Evolutionary conservation across 1,140 invertebrate species (phyloP).

Genomic region (Habropoda laboriosa): DNA sequence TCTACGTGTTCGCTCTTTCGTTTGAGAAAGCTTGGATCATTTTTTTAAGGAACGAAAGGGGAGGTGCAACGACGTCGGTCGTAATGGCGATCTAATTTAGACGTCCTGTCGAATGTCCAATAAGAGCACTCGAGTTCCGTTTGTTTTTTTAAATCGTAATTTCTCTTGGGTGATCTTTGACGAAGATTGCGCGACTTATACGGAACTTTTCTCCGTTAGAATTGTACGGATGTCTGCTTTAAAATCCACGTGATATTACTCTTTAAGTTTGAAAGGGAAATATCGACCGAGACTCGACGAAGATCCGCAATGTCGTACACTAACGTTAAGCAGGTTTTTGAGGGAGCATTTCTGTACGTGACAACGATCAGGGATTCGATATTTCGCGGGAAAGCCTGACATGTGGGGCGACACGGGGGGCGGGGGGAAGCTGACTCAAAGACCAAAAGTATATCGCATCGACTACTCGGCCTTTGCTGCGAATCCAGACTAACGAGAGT

Average conservation of each 20-base stretch:
- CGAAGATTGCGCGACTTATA: too few relatives aligned
- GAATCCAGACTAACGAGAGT: conserved; percentile 59
- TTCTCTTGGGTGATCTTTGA: too few relatives aligned
- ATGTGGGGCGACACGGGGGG: conserved; percentile 1
- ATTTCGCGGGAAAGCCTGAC: conserved; percentile 38
- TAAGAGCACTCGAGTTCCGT: too few relatives aligned
- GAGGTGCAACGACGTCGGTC: background rate
- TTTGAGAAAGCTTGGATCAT: background rate
- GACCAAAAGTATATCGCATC: conserved; percentile 33
- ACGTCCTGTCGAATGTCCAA: too few relatives aligned
- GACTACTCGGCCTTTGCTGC: conserved; percentile 35
- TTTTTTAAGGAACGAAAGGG: background rate
- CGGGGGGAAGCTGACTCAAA: conserved; percentile 9
- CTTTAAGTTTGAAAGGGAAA: too few relatives aligned
- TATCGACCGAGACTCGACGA: background rate
- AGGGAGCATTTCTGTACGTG: background rate
- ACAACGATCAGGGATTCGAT: conserved; percentile 5
- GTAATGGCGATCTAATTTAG: too few relatives aligned
- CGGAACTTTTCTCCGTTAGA: too few relatives aligned
- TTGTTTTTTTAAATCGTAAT: too few relatives aligned
- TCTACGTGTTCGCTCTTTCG: background rate
- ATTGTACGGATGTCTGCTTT: too few relatives aligned
- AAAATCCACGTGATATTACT: too few relatives aligned
- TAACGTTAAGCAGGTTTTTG: background rate
- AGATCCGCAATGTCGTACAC: background rate